A percentile compares a stretch with the other conserved stretches of the same genome.
phyloP scores from a whole-genome alignment of 2,113 vertebrate species.

The Microcebus lehilahytsara region DNA sequence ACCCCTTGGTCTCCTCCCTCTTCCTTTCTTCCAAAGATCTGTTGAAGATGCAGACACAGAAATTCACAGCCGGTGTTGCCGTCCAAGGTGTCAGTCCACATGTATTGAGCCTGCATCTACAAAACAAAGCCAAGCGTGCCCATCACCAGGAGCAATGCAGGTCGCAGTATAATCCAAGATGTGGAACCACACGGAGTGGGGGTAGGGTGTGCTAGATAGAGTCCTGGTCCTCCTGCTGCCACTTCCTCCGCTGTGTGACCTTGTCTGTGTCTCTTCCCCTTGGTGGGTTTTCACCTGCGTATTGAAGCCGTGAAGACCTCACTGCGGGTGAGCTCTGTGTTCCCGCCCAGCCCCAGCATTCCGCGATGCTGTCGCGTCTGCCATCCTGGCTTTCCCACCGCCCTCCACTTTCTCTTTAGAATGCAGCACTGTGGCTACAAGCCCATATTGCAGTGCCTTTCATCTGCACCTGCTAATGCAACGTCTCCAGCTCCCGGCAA shows the following conservation, averaged over 20 bases:
- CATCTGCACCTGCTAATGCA: background rate
- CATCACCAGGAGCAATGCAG: background rate
- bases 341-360: accelerated
- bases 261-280: background rate
- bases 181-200: background rate
- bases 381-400: background rate
- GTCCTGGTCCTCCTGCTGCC: background rate
- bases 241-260: background rate
- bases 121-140: background rate
- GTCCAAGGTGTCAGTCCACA: background rate
- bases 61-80: background rate
- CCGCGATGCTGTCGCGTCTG: background rate
- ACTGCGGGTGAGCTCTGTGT: too few relatives aligned
- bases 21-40: background rate
- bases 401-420: background rate
- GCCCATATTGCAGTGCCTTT: background rate
- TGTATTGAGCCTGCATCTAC: background rate
- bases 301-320: too few relatives aligned
- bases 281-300: background rate
- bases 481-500: background rate
- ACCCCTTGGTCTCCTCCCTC: background rate
- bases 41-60: background rate
- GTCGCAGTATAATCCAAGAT: too few relatives aligned
- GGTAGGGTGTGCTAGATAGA: background rate
- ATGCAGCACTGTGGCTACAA: background rate